Conservation (phyloP, 2,113 vertebrate species). For the Cardinalis cardinalis region DNA sequence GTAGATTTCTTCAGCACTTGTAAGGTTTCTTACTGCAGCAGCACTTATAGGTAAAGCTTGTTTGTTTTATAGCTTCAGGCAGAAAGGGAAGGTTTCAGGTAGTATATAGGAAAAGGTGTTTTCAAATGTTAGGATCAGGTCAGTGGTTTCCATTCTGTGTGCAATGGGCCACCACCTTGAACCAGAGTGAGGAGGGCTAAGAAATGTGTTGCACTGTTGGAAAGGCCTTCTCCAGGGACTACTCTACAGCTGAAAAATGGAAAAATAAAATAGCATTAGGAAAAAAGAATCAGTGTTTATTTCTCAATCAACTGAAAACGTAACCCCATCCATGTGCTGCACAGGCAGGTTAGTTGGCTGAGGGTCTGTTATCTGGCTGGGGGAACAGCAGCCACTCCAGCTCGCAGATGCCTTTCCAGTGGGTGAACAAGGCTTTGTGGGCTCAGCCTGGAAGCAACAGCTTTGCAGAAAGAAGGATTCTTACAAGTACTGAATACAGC, state of each 20-base stretch:
- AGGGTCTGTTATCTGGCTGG: conserved; percentile 58
- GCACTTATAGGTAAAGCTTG: conserved; percentile 71
- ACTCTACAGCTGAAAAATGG: conserved; percentile 89
- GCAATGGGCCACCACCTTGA: conserved; percentile 67
- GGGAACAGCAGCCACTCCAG: background rate
- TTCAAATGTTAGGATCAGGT: conserved; percentile 35
- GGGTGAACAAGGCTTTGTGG: background rate
- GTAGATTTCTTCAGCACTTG: conserved; percentile 75
- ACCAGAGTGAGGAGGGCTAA: conserved; percentile 58
- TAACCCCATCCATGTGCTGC: background rate
- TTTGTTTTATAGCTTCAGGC: conserved; percentile 55
- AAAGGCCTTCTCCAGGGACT: conserved; percentile 80
- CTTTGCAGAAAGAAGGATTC: conserved; percentile 74
- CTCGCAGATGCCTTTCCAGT: background rate
- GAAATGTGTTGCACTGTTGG: conserved; percentile 75
- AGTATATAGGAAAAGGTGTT: conserved; percentile 47
- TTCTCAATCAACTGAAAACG: conserved; percentile 25
- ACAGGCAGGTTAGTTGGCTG: conserved; percentile 60
- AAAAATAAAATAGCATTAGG: conserved; percentile 80
- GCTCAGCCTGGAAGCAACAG: conserved; percentile 9
- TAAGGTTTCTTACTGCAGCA: conserved; percentile 81
- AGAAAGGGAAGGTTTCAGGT: conserved; percentile 57
- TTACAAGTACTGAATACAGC: conserved; percentile 73
- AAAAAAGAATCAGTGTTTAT: conserved; percentile 1
- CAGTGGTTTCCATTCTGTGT: conserved; percentile 77